Conservation (phyloP, 2,888 invertebrate species). For the Entomobrya proxima region DNA sequence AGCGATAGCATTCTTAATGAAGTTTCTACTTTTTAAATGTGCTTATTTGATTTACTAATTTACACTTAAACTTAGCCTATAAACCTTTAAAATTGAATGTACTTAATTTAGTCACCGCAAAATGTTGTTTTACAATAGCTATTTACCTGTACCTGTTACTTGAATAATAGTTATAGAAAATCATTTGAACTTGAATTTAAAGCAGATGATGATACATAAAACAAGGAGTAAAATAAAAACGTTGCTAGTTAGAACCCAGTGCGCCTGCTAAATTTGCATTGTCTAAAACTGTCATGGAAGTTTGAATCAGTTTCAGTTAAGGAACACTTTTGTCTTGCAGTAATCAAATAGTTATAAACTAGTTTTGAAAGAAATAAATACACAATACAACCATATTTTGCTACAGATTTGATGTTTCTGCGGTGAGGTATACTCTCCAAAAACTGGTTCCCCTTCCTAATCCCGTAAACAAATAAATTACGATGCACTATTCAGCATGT, state of each 20-base stretch:
- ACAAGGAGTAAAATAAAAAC: conserved; percentile 38
- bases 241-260: not conserved
- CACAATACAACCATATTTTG: no score
- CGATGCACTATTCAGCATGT: not conserved
- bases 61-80: not conserved
- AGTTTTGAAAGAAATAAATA: conserved; percentile 21
- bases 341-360: conserved; percentile 8
- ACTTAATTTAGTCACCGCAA: conserved; percentile 21
- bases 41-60: not conserved
- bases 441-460: not conserved
- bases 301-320: conserved; percentile 62
- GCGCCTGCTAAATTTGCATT: conserved; percentile 53
- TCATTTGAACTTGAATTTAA: conserved; percentile 60
- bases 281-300: conserved; percentile 62
- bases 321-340: conserved; percentile 62
- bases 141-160: not conserved
- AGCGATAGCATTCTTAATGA: not conserved
- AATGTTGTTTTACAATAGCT: not conserved
- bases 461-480: not conserved
- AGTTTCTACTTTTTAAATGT: not conserved
- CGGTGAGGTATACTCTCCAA: not conserved
- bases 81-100: not conserved
- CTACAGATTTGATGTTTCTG: not conserved
- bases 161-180: conserved; percentile 29
- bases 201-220: conserved; percentile 30